Evolutionary conservation across 2,797 vertebrate genomes (phyloP), one percentile per base, ranked within the genome.

Genomic region (Agapornis canus): DNA sequence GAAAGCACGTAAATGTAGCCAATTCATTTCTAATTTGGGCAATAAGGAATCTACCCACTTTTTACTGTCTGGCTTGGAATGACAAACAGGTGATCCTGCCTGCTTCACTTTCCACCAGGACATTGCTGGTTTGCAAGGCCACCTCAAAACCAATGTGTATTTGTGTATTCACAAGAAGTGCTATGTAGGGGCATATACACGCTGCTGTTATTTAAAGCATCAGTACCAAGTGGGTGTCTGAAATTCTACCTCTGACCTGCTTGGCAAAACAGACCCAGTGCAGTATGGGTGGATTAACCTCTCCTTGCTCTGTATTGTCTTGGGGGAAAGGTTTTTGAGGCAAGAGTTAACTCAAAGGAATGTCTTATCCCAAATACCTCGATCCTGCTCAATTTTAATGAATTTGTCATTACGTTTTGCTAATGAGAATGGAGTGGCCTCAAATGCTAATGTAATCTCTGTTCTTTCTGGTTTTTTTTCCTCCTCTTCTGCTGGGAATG

Each of bases 121-220:
- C 27, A 26, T 23, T 51, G 43, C 40, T 89, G 51, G 70, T 93
- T 95, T 96, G 35, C 73, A 88, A 37, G 25, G 37, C 31, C 66
- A 82, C 82, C 88, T 90, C 90, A 86, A 76, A 84, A 83, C 40
- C 25, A 35, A 11, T 8, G 22, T 51, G 18, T 72, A 14, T 77
- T 77, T 75, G 45, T 61, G 45, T 93, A 27, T 70, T 90, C 42
- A 47, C 22, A 89, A 56, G 13, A 86, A 92, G 79, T 4, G 6
- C 89, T 94, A 89, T 96, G 80, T 95, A 96, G 35, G 87, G 92
- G 15, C 89, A 92, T 70, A 82, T 25, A 61, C 6, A 29, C 22
- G 52, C 65, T 49, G 49, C 65, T 92, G 66, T 93, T 96, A 96
- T 96, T 97, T 95, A 94, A 86, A 96, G 85, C 60, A 35, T 49